These are phyloP conservation scores for Drosophila busckii DNA, from an alignment of 1,140 invertebrate species.

Conservation along the genomic window DNA sequence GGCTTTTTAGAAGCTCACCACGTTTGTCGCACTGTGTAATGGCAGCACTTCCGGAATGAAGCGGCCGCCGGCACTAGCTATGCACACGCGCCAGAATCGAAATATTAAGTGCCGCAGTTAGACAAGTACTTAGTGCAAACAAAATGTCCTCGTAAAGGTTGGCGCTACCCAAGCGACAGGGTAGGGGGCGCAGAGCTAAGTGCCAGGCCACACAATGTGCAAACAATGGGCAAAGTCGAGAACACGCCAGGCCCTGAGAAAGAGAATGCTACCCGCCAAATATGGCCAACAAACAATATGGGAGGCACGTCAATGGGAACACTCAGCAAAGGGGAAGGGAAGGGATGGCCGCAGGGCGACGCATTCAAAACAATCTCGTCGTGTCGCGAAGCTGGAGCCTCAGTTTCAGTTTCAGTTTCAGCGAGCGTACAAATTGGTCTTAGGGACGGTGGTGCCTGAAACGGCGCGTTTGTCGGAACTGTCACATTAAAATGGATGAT, in stretches of 20 bases:
- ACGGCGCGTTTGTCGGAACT: constrained; percentile 62
- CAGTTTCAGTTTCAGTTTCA: constrained; percentile 3
- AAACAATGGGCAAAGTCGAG: constrained; percentile 46
- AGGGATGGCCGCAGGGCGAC: not conserved
- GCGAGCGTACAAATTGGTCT: not conserved
- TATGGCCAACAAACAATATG: constrained; percentile 54
- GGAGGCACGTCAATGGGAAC: not conserved
- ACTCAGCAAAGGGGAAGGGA: not conserved
- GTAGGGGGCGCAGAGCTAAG: constrained; percentile 15
- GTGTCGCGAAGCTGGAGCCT: constrained; percentile 3
- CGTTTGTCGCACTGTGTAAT: constrained; percentile 51
- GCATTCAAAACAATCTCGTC: constrained; percentile 37
- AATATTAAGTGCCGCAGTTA: constrained; percentile 68
- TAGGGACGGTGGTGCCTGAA: not conserved
- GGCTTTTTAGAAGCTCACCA: constrained; percentile 16
- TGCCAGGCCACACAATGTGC: constrained; percentile 52
- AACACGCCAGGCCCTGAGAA: constrained; percentile 29
- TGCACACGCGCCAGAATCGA: constrained; percentile 46
- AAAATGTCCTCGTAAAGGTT: constrained; percentile 29
- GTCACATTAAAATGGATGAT: constrained; percentile 77
- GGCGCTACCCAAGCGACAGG: no score
- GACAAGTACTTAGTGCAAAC: constrained; percentile 63
- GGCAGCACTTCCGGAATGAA: constrained; percentile 42
- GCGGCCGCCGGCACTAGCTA: constrained; percentile 15
- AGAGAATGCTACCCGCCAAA: constrained; percentile 55